These are phyloP conservation scores for Aphelinus atriplicis DNA, from an alignment of 1,140 invertebrate species.

Conservation along the genomic window DNA sequence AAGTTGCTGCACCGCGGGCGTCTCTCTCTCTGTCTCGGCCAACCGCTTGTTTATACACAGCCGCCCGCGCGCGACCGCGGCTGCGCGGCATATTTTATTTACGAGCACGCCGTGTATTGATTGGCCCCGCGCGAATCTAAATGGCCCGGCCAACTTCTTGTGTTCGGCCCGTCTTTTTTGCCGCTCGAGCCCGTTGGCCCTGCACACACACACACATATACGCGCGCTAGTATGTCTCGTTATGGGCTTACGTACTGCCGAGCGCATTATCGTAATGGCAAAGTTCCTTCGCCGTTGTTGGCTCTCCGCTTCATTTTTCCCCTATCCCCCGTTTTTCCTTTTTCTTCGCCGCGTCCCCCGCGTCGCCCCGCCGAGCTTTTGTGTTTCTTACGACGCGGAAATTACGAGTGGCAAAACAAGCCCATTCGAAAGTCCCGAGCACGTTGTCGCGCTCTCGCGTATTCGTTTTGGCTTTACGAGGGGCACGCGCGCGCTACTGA, in stretches of 20 bases:
- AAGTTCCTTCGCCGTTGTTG: not conserved
- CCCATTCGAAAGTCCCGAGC: no score
- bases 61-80: not conserved
- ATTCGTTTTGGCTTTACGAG: not conserved
- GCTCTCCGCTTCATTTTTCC: not conserved
- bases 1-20: not conserved
- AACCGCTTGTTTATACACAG: slow-evolving; percentile 10
- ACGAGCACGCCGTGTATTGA: slow-evolving; percentile 14
- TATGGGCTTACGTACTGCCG: not conserved
- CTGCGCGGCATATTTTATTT: slow-evolving; percentile 26
- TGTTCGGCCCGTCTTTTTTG: not conserved
- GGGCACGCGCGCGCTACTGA: not conserved
- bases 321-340: not conserved
- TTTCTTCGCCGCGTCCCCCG: not conserved
- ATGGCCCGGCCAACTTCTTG: not conserved
- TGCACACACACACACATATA: not conserved
- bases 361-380: no score
- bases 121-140: slow-evolving; percentile 13
- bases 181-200: not conserved
- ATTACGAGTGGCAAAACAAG: not conserved
- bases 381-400: not conserved
- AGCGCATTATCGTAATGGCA: slow-evolving; percentile 18
- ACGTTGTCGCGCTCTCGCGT: not conserved
- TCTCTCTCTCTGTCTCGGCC: no score
- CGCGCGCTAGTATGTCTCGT: not conserved